These are phyloP conservation scores for Pipistrellus kuhlii DNA, from an alignment of 2,797 vertebrate species.

Conservation along the genomic window DNA sequence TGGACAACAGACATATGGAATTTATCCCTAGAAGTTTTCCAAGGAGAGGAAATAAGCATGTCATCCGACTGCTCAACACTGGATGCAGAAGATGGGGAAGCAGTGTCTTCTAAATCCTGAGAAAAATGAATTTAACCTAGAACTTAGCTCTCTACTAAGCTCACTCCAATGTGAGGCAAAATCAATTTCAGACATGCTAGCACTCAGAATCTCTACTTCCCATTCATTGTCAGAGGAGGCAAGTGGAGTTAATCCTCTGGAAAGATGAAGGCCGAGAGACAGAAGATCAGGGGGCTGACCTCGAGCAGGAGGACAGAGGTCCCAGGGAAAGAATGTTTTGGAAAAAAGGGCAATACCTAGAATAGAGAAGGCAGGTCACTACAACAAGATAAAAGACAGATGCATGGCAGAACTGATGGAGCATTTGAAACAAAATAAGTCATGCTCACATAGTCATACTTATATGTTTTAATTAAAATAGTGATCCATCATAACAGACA, in stretches of 20 bases:
- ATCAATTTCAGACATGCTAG: background rate
- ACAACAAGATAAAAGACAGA: background rate
- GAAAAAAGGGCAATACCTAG: background rate
- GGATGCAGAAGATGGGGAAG: background rate
- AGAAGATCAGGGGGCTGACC: background rate
- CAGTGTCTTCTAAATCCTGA: background rate
- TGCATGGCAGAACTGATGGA: background rate
- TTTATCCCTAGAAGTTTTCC: background rate
- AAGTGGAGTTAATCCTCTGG: background rate
- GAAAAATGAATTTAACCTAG: background rate
- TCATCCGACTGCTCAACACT: background rate
- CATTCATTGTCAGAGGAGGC: background rate
- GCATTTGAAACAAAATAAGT: background rate
- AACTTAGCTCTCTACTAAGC: background rate
- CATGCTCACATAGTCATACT: background rate
- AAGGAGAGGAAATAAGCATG: no score
- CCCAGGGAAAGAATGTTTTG: background rate
- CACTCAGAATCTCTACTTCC: background rate
- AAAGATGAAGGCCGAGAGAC: background rate
- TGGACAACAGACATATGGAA: no score
- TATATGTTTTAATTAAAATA: constrained; percentile 54
- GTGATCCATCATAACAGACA: constrained; percentile 50
- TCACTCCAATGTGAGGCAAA: background rate
- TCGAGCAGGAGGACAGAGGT: background rate
- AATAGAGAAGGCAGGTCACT: background rate